These are phyloP conservation scores for Dasypus novemcinctus DNA, from an alignment of 2,113 vertebrate genomes.

Conservation along the genomic window DNA sequence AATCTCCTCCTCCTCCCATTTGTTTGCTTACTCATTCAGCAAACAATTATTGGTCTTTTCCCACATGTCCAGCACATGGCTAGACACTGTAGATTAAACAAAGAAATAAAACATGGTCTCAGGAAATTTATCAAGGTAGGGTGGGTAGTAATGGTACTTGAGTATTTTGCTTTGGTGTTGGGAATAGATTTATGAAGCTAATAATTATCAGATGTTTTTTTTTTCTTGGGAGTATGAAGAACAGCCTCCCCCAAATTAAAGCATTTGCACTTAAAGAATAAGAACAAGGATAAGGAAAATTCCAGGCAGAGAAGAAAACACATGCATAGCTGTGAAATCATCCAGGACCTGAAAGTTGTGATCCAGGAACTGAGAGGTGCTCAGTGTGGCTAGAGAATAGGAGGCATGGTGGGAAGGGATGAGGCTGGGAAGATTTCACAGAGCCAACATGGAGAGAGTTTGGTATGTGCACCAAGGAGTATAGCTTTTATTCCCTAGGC, in stretches of 20 bases:
- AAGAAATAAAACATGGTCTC: not conserved
- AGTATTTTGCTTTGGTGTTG: too few species aligned
- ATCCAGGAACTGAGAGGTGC: not conserved
- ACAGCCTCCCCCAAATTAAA: not conserved
- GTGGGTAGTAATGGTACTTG: too few species aligned
- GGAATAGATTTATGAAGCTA: not conserved
- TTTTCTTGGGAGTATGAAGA: not conserved
- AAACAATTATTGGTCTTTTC: not conserved
- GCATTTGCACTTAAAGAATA: not conserved
- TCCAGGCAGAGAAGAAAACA: not conserved
- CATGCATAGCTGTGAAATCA: not conserved
- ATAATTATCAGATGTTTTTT: not conserved
- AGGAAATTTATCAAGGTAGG: not conserved
- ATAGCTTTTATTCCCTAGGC: not conserved
- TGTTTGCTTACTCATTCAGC: not conserved
- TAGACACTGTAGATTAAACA: not conserved
- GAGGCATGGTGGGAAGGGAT: not conserved
- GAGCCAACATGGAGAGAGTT: fast-evolving
- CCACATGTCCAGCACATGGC: not conserved
- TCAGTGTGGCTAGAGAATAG: too few species aligned
- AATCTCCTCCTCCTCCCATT: not conserved
- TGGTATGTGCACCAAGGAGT: too few species aligned
- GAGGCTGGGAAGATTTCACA: too few species aligned
- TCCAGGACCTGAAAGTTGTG: not conserved
- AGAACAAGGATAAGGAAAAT: not conserved